These are phyloP conservation scores for Orchesella cincta DNA, from an alignment of 1,140 invertebrate species.

Conservation along the genomic window DNA sequence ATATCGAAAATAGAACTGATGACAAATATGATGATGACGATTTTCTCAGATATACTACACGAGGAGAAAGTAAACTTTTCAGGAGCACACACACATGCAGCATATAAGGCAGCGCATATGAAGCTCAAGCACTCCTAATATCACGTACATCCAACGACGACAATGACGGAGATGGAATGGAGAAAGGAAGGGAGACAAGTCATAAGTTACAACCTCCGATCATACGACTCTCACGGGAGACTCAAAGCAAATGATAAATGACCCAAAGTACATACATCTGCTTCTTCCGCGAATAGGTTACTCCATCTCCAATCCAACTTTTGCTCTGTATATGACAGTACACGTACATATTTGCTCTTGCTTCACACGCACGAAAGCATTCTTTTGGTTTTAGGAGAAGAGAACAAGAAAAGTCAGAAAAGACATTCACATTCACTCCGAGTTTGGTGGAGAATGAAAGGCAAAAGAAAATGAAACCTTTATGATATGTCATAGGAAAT, in stretches of 20 bases:
- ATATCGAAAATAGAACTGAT: not conserved
- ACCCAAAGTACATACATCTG: slow-evolving; percentile 16
- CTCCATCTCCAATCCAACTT: not conserved
- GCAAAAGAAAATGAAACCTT: slow-evolving; percentile 18
- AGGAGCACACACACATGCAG: not conserved
- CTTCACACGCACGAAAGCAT: not conserved
- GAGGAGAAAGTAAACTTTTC: not conserved
- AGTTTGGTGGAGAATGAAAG: not conserved
- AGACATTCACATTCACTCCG: too few relatives aligned
- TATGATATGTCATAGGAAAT: slow-evolving; percentile 27
- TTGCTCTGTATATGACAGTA: not conserved
- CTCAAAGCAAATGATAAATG: slow-evolving; percentile 32
- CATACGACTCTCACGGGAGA: slow-evolving; percentile 30
- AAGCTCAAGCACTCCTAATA: too few relatives aligned
- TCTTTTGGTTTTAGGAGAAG: not conserved
- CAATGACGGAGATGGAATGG: not conserved
- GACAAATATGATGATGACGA: not conserved
- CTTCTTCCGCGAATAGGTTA: not conserved
- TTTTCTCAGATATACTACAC: not conserved
- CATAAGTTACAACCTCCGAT: slow-evolving; percentile 35
- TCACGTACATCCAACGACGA: not conserved
- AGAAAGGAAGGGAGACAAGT: slow-evolving; percentile 33
- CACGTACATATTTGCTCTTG: not conserved
- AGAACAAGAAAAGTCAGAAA: slow-evolving; percentile 3
- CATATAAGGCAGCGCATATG: not conserved